Percentiles rank a stretch among this genome's conserved stretches.
These are phyloP conservation scores for Noctua fimbriata DNA, from an alignment of 2,888 invertebrate species.

Conservation along the genomic window DNA sequence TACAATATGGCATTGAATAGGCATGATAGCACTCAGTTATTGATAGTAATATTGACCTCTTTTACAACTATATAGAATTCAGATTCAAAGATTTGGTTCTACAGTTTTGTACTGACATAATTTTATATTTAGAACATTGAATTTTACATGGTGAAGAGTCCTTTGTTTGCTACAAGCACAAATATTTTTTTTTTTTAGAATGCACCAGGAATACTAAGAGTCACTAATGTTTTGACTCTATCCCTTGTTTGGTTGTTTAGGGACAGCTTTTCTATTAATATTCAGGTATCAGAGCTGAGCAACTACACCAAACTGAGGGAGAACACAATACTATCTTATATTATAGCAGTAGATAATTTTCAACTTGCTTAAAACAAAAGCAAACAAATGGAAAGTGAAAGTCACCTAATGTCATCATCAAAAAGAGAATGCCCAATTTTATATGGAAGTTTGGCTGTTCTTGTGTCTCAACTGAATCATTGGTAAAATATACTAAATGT, in stretches of 20 bases:
- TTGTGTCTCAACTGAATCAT: background rate
- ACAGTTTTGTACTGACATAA: background rate
- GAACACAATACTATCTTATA: no score
- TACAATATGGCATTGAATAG: background rate
- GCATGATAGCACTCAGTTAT: conserved; percentile 5
- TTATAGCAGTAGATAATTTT: background rate
- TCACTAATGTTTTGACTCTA: conserved; percentile 8
- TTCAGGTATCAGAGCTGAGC: background rate
- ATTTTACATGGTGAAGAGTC: background rate
- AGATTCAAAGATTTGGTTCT: background rate
- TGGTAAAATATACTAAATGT: background rate
- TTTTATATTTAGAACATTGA: conserved; percentile 50
- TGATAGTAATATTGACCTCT: conserved; percentile 9
- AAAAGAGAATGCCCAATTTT: background rate
- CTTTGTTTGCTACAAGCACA: conserved; percentile 13
- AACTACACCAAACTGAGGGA: background rate
- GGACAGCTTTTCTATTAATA: background rate
- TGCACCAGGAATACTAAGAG: background rate
- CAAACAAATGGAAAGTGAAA: background rate
- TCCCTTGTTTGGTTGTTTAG: conserved; percentile 10
- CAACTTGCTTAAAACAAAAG: background rate
- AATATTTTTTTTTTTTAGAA: background rate
- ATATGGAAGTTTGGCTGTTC: background rate
- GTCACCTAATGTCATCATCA: background rate
- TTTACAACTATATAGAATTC: conserved; percentile 14